Percentiles rank a stretch among this genome's conserved stretches.
These are phyloP conservation scores for Hydractinia symbiolongicarpus DNA, from an alignment of 30 jellyfish, hydroid and myxozoan species.

Conservation along the genomic window DNA sequence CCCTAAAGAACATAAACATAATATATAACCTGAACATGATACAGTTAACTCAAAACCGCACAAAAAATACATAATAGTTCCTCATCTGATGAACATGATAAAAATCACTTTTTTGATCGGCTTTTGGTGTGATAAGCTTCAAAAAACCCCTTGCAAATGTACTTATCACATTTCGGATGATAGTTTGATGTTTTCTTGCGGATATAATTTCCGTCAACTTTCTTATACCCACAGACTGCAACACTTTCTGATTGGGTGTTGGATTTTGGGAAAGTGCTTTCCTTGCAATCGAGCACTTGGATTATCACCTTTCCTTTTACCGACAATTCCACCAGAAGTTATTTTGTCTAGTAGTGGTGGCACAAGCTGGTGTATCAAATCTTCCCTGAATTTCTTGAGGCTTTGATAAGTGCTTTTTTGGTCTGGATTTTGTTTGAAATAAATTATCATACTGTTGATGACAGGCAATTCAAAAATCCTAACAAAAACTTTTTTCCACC, in stretches of 20 bases:
- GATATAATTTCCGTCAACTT: background rate
- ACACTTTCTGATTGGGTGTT: background rate
- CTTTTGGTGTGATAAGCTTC: constrained; percentile 8
- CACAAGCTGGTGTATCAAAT: constrained; percentile 18
- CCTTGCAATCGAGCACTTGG: background rate
- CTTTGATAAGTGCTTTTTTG: constrained; percentile 12
- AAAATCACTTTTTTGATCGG: background rate
- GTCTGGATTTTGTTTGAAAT: constrained; percentile 24
- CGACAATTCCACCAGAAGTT: background rate
- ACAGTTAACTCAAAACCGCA: too few relatives aligned
- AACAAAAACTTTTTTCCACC: constrained; percentile 30
- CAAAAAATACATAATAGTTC: too few relatives aligned
- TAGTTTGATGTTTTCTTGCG: constrained; percentile 12
- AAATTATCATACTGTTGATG: constrained; percentile 27
- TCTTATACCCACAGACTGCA: constrained; percentile 22
- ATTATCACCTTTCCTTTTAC: background rate
- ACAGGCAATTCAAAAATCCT: constrained; percentile 29
- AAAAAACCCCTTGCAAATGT: constrained; percentile 19
- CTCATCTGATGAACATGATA: too few relatives aligned
- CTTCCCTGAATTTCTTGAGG: constrained; percentile 11
- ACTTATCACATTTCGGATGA: constrained; percentile 10
- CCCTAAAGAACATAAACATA: too few relatives aligned
- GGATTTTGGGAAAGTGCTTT: constrained; percentile 23
- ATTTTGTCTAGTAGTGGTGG: constrained; percentile 11
- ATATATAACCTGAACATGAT: too few relatives aligned